Evolutionary conservation across 2,113 vertebrate species (phyloP).

Genomic region (Paralichthys olivaceus): DNA sequence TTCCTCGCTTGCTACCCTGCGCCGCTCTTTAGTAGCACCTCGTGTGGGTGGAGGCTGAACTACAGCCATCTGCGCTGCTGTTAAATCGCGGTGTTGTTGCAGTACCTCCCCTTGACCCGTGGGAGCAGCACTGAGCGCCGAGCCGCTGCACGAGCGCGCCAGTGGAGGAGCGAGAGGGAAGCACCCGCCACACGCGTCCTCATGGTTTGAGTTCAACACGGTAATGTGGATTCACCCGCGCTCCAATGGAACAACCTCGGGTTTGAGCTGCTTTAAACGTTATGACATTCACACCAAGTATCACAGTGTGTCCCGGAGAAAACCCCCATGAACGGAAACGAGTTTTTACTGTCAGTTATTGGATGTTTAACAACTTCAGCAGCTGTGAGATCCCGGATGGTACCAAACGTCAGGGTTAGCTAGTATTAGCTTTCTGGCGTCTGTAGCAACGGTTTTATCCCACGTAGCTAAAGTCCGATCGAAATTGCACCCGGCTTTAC

Average conservation of each 20-base stretch:
- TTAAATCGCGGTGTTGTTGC: conserved; percentile 30
- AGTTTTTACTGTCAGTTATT: not conserved
- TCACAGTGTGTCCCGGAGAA: rapidly evolving
- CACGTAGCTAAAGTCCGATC: not conserved
- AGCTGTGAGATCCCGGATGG: not conserved
- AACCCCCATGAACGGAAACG: rapidly evolving
- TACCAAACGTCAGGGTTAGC: not conserved
- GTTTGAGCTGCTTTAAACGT: not conserved
- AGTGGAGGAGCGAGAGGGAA: not conserved
- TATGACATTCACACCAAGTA: not conserved
- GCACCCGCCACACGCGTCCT: not conserved
- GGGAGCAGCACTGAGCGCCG: not conserved
- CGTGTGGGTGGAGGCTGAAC: not conserved
- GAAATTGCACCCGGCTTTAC: not conserved
- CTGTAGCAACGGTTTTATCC: not conserved
- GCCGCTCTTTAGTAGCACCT: not conserved
- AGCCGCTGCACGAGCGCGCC: too few species aligned
- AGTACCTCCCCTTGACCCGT: not conserved
- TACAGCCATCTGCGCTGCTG: not conserved
- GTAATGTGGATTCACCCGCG: too few species aligned
- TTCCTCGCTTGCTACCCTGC: not conserved
- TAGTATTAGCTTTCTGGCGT: conserved; percentile 15
- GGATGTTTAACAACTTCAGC: not conserved
- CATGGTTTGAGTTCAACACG: too few species aligned
- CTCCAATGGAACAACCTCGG: not conserved